Conservation (phyloP, 1,140 invertebrate genomes). For the Drosophila kohkoa region DNA sequence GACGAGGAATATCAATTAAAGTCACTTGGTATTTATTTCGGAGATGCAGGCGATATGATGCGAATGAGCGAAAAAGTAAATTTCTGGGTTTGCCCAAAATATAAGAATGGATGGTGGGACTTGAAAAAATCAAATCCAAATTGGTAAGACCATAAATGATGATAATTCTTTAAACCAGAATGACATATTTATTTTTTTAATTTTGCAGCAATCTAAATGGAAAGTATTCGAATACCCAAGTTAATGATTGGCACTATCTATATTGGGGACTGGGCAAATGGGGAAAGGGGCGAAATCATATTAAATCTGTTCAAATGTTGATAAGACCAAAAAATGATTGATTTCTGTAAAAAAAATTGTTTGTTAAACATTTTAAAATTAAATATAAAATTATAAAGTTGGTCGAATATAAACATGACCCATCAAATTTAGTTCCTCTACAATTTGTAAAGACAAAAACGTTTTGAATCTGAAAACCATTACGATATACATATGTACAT, state of each 20-base stretch:
- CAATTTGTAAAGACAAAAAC: too few relatives aligned
- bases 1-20: constrained; percentile 25
- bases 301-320: constrained; percentile 35
- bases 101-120: constrained; percentile 36
- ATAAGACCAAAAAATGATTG: constrained; percentile 20
- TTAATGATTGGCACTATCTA: constrained; percentile 29
- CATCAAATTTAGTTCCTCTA: too few relatives aligned
- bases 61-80: constrained; percentile 25
- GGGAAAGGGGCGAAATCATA: constrained; percentile 30
- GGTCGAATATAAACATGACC: too few relatives aligned
- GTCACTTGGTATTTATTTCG: constrained; percentile 35
- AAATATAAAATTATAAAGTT: background rate
- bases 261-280: constrained; percentile 32
- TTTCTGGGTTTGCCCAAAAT: constrained; percentile 34
- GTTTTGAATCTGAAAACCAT: too few relatives aligned
- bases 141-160: constrained; percentile 8
- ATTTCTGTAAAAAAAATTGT: background rate
- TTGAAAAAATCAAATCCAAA: constrained; percentile 15
- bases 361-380: background rate
- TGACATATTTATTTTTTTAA: background rate
- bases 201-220: constrained; percentile 20
- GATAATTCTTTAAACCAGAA: background rate
- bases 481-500: too few relatives aligned
- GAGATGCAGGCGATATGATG: constrained; percentile 41
- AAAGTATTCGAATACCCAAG: constrained; percentile 22